A percentile compares a stretch with the other conserved stretches of the same genome.
Evolutionary conservation across 2,113 vertebrate genomes (phyloP).

Genomic region (Spilogale gracilis): DNA sequence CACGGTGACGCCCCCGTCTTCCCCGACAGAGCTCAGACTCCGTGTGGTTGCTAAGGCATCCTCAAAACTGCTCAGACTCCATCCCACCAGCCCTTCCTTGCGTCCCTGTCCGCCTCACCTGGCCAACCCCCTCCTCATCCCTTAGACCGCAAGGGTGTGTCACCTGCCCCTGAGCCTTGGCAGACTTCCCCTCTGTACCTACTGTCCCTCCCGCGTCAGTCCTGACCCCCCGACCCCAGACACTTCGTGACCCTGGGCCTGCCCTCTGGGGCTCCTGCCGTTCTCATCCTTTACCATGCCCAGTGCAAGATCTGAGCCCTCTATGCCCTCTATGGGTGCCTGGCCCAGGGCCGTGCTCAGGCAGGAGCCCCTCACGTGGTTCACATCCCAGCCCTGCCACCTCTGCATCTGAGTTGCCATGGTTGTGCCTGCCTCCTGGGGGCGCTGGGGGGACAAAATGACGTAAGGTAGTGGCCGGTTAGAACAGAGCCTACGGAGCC

Average conservation of each 20-base stretch:
- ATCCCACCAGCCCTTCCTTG: neutral
- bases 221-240: neutral
- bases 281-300: neutral
- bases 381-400: neutral
- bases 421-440: fast-evolving
- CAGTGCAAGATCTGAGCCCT: neutral
- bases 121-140: neutral
- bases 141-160: neutral
- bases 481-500: too few species aligned
- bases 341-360: neutral
- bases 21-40: neutral
- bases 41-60: neutral
- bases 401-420: too few species aligned
- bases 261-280: neutral
- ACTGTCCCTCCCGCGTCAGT: neutral
- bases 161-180: neutral
- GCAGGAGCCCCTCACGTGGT: too few species aligned
- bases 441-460: neutral
- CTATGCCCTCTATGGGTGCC: neutral
- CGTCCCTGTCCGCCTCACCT: neutral
- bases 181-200: neutral
- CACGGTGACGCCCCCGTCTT: neutral
- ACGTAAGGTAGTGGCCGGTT: fast-evolving
- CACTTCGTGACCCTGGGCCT: neutral
- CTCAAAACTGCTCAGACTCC: neutral